Evolutionary conservation across 2,888 invertebrate species (phyloP), one percentile per base, ranked within the genome.

Genomic region (Reticulitermes lucifugus): DNA sequence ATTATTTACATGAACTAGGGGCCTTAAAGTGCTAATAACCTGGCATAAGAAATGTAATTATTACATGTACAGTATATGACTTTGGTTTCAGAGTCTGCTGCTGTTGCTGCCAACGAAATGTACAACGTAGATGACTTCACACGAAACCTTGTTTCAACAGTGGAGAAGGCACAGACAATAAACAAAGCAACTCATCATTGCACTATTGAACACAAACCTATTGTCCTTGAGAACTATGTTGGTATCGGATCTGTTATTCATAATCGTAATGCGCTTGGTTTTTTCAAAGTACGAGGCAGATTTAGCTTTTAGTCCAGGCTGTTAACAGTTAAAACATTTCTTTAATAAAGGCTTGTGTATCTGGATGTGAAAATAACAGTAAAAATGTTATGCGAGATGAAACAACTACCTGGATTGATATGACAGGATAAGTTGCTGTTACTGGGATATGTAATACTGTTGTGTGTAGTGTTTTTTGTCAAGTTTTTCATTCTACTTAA

Each of bases 211-310:
- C 94, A 95, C 89, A 93, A 93, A 18, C 93, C 95, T 6, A 96
- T 97, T 84, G 91, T 96, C 21, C 94, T 97, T 87, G 95, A 96
- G 89, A 96, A 95, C 90, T 97, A 97, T 89, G 92, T 96, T 22
- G 96, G 96, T 9, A 91, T 97, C 71, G 94, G 95, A 18, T 96
- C 97, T 5, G 90, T 97, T 75, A 93, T 97, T 10, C 96, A 96
- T 89, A 97, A 97, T 91, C 95, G 96, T 89, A 95, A 96, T 88
- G 93, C 94, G 87, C 92, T 97, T 90, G 97, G 97, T 3, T 97
- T 96, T 91, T 97, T 96, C 91, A 96, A 96, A 92, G 96, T 96
- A 86, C 93, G 97, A 88, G 96, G 97, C 88, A 96, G 96, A 90
- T 94, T 97, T 89, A 96, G 97, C 90, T 96, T 96, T 90, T 96